Conservation (phyloP, 2,797 vertebrate genomes). For the Clarias platycephalus region DNA sequence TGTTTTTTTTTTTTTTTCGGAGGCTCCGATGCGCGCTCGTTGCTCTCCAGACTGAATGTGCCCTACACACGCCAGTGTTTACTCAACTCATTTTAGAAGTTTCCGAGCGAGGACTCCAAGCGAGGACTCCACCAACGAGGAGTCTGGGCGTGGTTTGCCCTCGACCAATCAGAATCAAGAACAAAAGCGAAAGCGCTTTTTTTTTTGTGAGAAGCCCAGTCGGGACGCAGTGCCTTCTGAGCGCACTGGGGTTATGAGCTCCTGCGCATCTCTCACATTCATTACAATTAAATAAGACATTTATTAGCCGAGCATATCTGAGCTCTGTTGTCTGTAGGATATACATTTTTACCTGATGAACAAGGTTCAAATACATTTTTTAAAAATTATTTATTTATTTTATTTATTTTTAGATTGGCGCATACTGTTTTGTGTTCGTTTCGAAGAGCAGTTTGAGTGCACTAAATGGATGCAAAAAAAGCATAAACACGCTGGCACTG, state of each 20-base stretch:
- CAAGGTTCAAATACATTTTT: neutral
- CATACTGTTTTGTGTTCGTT: neutral
- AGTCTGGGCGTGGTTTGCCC: slow-evolving; percentile 71
- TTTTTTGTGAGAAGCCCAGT: slow-evolving; percentile 1
- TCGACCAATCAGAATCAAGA: slow-evolving; percentile 67
- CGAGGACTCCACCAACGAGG: slow-evolving; percentile 71
- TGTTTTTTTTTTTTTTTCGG: neutral
- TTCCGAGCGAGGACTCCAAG: slow-evolving; percentile 66
- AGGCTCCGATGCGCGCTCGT: neutral
- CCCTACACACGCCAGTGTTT: slow-evolving; percentile 65
- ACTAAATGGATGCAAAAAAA: neutral
- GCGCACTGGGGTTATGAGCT: neutral
- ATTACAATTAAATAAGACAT: neutral
- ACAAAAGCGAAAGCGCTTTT: slow-evolving; percentile 53
- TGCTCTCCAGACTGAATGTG: slow-evolving; percentile 17
- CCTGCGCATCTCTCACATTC: neutral
- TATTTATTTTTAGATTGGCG: neutral
- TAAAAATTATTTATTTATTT: neutral
- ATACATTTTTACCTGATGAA: neutral
- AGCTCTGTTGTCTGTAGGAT: neutral
- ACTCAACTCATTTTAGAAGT: slow-evolving; percentile 71
- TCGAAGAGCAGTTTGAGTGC: neutral
- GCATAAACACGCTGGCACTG: neutral
- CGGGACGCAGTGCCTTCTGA: neutral
- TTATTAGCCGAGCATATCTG: neutral